Evolutionary conservation across 2,888 invertebrate genomes (phyloP).

Genomic region (Ischnus inquisitorius): DNA sequence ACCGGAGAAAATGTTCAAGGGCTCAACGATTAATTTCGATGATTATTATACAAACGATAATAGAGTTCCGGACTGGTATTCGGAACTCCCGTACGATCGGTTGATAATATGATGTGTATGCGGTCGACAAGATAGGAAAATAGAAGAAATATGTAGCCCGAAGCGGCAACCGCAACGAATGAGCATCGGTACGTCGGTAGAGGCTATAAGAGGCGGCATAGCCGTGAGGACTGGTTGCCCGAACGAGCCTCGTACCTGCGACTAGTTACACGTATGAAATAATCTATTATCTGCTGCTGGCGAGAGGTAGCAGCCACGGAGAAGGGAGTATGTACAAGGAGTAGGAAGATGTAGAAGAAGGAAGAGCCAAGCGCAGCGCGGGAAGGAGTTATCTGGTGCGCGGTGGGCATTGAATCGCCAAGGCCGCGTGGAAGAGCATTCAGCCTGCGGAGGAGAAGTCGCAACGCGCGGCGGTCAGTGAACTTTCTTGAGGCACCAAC

Average conservation of each 20-base stretch:
- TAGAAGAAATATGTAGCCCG: conserved; percentile 23
- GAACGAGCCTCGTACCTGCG: conserved; percentile 67
- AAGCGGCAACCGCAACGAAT: conserved; percentile 59
- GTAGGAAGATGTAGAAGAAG: conserved; percentile 50
- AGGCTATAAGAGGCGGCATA: conserved; percentile 33
- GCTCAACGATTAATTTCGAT: no score
- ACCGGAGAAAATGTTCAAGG: not conserved
- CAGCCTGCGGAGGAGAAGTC: conserved; percentile 77
- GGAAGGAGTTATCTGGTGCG: conserved; percentile 83
- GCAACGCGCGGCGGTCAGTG: conserved; percentile 81
- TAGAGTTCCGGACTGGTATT: conserved; percentile 32
- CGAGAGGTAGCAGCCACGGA: conserved; percentile 61
- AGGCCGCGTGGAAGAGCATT: conserved; percentile 80
- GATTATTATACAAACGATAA: not conserved
- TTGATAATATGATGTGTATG: conserved; percentile 29
- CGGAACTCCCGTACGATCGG: conserved; percentile 35
- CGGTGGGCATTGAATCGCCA: conserved; percentile 84
- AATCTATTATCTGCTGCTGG: conserved; percentile 82
- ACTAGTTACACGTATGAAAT: conserved; percentile 84
- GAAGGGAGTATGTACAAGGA: conserved; percentile 48
- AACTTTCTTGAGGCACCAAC: conserved; percentile 75
- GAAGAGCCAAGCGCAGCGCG: conserved; percentile 68
- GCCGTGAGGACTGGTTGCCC: conserved; percentile 56
- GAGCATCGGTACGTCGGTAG: conserved; percentile 48
- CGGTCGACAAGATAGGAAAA: conserved; percentile 23